These are phyloP conservation scores for Ochotona princeps DNA, from an alignment of 2,113 vertebrate genomes.

Conservation along the genomic window DNA sequence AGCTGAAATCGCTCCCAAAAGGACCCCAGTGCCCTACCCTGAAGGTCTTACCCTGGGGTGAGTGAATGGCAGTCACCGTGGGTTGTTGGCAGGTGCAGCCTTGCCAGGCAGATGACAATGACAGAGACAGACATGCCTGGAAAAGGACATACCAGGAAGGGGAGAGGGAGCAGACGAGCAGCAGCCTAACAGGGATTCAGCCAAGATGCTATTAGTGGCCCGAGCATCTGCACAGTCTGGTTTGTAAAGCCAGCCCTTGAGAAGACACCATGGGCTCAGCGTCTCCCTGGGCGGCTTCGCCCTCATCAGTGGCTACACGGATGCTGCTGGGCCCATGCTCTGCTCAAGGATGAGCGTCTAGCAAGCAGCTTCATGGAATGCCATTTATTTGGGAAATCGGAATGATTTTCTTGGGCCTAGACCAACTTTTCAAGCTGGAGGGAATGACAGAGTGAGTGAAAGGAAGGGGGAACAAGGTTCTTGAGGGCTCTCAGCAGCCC, in stretches of 20 bases:
- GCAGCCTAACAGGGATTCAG: not conserved
- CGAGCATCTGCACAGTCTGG: not conserved
- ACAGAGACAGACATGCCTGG: not conserved
- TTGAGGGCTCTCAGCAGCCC: not conserved
- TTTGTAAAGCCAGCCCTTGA: not conserved
- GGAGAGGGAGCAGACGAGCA: not conserved
- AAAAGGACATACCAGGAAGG: not conserved
- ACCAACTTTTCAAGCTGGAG: not conserved
- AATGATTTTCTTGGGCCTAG: not conserved
- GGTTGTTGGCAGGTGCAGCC: not conserved
- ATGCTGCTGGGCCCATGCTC: not conserved
- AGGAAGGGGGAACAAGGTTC: not conserved
- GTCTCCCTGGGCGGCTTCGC: not conserved
- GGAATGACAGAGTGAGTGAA: not conserved
- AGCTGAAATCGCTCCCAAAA: not conserved
- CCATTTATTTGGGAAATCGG: not conserved
- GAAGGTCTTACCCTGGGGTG: rapidly evolving
- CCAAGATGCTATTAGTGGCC: not conserved
- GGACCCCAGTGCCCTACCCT: not conserved
- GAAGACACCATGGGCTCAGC: not conserved
- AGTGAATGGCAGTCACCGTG: too few relatives aligned
- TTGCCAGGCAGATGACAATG: not conserved
- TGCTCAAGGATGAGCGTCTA: not conserved
- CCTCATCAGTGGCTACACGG: rapidly evolving
- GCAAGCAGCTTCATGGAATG: not conserved